Percentiles rank a stretch among this genome's conserved stretches.
Conservation (phyloP, 2,113 vertebrate species). For the Proteles cristata region DNA sequence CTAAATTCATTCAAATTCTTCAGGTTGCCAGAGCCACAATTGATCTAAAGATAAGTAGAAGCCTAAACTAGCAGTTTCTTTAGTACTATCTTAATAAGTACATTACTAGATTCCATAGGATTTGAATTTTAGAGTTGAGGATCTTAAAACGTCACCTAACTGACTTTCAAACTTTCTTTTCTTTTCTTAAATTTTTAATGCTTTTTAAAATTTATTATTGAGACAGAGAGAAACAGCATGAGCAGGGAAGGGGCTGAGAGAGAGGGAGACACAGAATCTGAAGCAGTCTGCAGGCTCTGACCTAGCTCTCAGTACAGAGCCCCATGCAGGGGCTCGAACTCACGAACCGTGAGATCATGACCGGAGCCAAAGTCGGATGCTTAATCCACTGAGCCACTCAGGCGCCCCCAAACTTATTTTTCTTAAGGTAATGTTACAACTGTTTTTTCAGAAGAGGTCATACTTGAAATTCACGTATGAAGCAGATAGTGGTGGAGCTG, state of each 20-base stretch:
- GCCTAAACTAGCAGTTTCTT: slow-evolving; percentile 7
- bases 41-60: background rate
- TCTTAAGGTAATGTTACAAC: background rate
- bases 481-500: background rate
- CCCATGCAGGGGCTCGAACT: too few species aligned
- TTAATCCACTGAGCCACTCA: too few species aligned
- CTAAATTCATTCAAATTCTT: slow-evolving; percentile 11
- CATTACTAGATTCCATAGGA: background rate
- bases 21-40: background rate
- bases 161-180: background rate
- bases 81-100: background rate
- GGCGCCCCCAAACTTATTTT: background rate
- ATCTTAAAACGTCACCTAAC: background rate
- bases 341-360: too few species aligned
- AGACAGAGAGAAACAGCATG: too few species aligned
- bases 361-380: too few species aligned
- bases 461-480: background rate
- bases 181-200: too few species aligned
- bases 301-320: too few species aligned
- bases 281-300: too few species aligned
- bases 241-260: too few species aligned
- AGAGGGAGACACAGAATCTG: too few species aligned
- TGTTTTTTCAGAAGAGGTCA: background rate
- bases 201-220: too few species aligned
- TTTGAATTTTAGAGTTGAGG: background rate